A percentile compares a stretch with the other conserved stretches of the same genome.
These are phyloP conservation scores for Lagocephalus sceleratus DNA, from an alignment of 2,797 vertebrate genomes.

Conservation along the genomic window DNA sequence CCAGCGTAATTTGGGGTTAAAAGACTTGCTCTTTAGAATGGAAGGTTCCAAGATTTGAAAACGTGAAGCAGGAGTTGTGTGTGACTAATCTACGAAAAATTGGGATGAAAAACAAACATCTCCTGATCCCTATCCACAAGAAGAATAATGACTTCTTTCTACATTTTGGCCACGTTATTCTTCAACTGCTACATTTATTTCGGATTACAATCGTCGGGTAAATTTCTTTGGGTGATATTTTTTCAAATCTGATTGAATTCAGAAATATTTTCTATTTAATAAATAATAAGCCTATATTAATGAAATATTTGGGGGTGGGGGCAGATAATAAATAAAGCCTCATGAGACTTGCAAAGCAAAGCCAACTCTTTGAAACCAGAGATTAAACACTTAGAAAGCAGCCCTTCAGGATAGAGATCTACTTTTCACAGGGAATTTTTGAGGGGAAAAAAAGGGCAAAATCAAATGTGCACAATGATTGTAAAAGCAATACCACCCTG, in stretches of 20 bases:
- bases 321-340: conserved; percentile 52
- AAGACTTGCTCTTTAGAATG: conserved; percentile 28
- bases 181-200: conserved; percentile 8
- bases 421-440: conserved; percentile 12
- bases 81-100: conserved; percentile 1
- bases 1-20: conserved; percentile 42
- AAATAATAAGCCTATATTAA: conserved; percentile 41
- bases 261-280: conserved; percentile 25
- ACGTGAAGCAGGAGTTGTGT: conserved; percentile 15
- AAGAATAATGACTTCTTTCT: conserved; percentile 25
- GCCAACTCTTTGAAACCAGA: conserved; percentile 22
- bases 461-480: conserved; percentile 19
- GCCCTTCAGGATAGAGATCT: conserved; percentile 23
- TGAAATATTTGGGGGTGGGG: conserved; percentile 32
- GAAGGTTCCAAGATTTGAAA: conserved; percentile 19
- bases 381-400: conserved; percentile 18
- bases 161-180: conserved; percentile 13
- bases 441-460: background rate
- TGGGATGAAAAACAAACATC: conserved; percentile 14
- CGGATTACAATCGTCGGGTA: background rate
- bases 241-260: conserved; percentile 7
- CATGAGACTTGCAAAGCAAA: conserved; percentile 19
- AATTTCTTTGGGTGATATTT: background rate
- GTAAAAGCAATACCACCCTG: conserved; percentile 35
- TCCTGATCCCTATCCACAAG: conserved; percentile 14